Conservation (phyloP, 2,888 invertebrate species). For the Eutolmus rufibarbis region DNA sequence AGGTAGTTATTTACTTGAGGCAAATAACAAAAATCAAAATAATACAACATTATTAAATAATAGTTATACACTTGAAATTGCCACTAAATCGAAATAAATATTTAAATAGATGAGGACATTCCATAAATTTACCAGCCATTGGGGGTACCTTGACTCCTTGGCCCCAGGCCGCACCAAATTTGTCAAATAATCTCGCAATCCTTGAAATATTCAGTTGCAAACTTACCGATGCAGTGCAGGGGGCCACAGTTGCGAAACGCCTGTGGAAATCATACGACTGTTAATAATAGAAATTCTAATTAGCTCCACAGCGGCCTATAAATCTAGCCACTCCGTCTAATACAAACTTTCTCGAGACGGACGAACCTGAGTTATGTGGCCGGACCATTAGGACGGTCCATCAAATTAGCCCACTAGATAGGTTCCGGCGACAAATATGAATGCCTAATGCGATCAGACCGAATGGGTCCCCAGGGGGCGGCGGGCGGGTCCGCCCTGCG, state of each 20-base stretch:
- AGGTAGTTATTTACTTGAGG: too few relatives aligned
- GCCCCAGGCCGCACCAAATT: neutral
- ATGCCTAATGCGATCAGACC: slow-evolving; percentile 29
- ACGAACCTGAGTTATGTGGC: slow-evolving; percentile 4
- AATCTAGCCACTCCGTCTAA: slow-evolving; percentile 1
- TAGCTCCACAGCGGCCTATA: neutral
- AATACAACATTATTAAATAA: neutral
- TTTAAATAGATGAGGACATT: neutral
- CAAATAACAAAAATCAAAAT: too few relatives aligned
- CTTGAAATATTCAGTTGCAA: neutral
- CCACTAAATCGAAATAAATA: neutral
- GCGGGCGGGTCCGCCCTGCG: slow-evolving; percentile 28
- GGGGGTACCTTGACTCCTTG: neutral
- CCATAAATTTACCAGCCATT: neutral
- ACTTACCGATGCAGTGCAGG: neutral
- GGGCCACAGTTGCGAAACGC: neutral
- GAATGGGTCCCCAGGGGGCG: slow-evolving; percentile 43
- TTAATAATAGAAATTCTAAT: slow-evolving; percentile 33
- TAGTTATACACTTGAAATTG: neutral
- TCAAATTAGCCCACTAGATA: slow-evolving; percentile 28
- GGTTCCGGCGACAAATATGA: slow-evolving; percentile 28
- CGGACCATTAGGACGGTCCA: neutral
- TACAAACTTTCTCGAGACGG: slow-evolving; percentile 9
- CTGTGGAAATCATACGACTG: neutral
- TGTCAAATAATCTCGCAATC: neutral